Evolutionary conservation across 2,888 invertebrate genomes (phyloP).

Genomic region (Chrysodeixis includens): DNA sequence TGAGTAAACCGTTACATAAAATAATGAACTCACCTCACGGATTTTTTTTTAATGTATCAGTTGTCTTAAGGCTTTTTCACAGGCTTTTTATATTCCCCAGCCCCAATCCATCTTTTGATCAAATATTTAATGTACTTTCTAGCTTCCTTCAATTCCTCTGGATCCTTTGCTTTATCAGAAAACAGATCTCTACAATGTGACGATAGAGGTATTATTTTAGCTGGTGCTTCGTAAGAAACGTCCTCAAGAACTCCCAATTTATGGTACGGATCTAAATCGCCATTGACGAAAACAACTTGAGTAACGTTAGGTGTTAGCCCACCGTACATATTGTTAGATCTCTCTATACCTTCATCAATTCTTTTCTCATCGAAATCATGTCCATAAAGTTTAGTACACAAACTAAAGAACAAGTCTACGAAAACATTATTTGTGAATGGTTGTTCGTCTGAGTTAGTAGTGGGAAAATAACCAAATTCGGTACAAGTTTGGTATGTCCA

Average conservation of each 20-base stretch:
- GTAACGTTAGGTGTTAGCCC: constrained; percentile 83
- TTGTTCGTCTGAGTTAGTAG: constrained; percentile 87
- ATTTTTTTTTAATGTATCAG: too few relatives aligned
- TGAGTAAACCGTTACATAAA: too few relatives aligned
- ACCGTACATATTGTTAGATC: constrained; percentile 86
- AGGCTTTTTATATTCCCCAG: constrained; percentile 60
- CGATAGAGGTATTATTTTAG: constrained; percentile 71
- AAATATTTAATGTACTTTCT: constrained; percentile 75
- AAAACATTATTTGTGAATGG: constrained; percentile 89
- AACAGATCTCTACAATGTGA: constrained; percentile 80
- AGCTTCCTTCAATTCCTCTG: constrained; percentile 77
- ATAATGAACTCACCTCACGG: too few relatives aligned
- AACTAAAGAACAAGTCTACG: constrained; percentile 76
- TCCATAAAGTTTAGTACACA: constrained; percentile 83
- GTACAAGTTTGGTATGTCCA: constrained; percentile 94
- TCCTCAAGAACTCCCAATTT: constrained; percentile 85
- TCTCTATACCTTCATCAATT: constrained; percentile 74
- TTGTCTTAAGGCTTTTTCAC: background rate
- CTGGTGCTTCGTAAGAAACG: constrained; percentile 77
- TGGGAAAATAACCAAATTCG: constrained; percentile 93
- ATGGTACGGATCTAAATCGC: constrained; percentile 90
- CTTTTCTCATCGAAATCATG: constrained; percentile 71
- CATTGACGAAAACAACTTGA: constrained; percentile 89
- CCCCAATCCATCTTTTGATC: constrained; percentile 79
- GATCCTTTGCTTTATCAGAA: constrained; percentile 68